Evolutionary conservation across 2,113 vertebrate genomes (phyloP).

Genomic region (Proteles cristata): DNA sequence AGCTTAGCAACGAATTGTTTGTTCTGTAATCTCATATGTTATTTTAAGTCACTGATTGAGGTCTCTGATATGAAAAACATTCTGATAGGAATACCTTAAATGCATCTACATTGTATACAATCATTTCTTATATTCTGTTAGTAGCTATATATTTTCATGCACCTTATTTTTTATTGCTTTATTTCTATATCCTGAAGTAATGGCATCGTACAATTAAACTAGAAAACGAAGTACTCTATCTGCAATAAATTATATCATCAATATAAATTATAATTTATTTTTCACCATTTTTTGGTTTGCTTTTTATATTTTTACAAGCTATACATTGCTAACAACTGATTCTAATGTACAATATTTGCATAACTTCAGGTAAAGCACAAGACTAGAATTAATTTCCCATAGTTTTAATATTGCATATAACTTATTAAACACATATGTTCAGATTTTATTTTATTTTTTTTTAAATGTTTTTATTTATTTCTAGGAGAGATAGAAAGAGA

Average conservation of each 20-base stretch:
- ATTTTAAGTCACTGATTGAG: not conserved
- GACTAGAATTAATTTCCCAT: not conserved
- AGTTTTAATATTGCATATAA: not conserved
- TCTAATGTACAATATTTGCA: not conserved
- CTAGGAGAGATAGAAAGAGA: too few relatives aligned
- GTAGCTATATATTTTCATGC: not conserved
- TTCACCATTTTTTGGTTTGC: not conserved
- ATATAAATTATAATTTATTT: not conserved
- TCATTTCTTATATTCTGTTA: not conserved
- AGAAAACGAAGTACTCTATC: not conserved
- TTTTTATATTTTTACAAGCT: not conserved
- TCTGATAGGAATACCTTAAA: not conserved
- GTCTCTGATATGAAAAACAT: not conserved
- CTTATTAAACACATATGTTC: not conserved
- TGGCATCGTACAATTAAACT: not conserved
- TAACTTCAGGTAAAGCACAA: not conserved
- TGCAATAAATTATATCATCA: not conserved
- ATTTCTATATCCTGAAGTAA: not conserved
- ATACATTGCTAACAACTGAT: not conserved
- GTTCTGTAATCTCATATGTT: not conserved
- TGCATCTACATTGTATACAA: not conserved
- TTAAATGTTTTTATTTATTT: too few relatives aligned
- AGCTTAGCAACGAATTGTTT: not conserved
- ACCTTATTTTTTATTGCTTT: not conserved
- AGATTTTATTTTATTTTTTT: conserved; percentile 46